Evolutionary conservation across 1,140 invertebrate species (phyloP), one percentile per base, ranked within the genome.

Genomic region (Tetramorium simillimum): DNA sequence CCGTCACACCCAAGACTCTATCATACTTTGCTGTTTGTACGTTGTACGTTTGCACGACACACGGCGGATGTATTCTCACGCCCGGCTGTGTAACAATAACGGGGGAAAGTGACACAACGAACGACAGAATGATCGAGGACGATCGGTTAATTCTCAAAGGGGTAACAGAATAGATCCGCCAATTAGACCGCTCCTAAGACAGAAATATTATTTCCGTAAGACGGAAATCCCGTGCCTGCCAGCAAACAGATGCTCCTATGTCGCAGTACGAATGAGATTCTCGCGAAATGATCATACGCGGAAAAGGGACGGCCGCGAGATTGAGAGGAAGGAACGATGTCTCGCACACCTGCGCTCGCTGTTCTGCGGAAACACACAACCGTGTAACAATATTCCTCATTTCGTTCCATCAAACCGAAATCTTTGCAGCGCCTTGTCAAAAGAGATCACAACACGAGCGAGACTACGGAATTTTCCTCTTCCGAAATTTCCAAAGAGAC

Each of bases 121-220:
- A 24, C 33, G 46, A 21, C 14, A 1, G 40, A 40, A 82, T 73
- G 67, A 72, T 72, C 51, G 53, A 73, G n/a, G 0, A 18, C 53
- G 21, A 73, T n/a, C 69, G 5, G 56, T 49, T 49, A 51, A 60
- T 49, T 62, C 69, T n/a, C 56, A 14, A 37, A 60, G 14, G 28
- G 28, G 37, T 69, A 9, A 9, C 33, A 43, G 69, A 56, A 60
- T 67, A 73, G 53, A 73, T 62, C 33, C 14, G 69, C 53, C 69
- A 84, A 73, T 84, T 84, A 84, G 33, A 51, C 14, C 43, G n/a
- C 5, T 43, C 21, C 63, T 53, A 53, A 81, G 77, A 81, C 33
- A 70, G 65, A 82, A 43, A 82, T 73, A 82, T 46, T 70, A 72
- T 82, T 72, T 82, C 67, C 51, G 24, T 82, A 33, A 73, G 37